A percentile compares a stretch with the other conserved stretches of the same genome.
Conservation (phyloP, 2,797 vertebrate species). For the Coluber constrictor region DNA sequence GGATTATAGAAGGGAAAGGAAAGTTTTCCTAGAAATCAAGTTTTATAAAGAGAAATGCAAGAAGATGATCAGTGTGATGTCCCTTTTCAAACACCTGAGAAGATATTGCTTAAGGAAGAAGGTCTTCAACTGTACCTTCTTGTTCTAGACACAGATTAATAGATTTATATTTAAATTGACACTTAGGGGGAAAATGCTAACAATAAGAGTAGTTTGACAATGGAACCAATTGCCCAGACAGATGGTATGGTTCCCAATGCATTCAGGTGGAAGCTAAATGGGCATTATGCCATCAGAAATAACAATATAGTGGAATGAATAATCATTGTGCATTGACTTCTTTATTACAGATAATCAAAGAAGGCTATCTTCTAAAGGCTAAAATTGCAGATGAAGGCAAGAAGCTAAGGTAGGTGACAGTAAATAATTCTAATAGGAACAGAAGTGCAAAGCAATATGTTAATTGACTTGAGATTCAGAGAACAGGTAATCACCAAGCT, state of each 20-base stretch:
- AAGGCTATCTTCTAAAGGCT: slow-evolving; percentile 87
- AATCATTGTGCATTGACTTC: not conserved
- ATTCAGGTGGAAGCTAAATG: not conserved
- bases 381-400: slow-evolving; percentile 92
- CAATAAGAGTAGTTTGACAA: not conserved
- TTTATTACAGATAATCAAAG: slow-evolving; percentile 79
- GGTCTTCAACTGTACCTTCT: not conserved
- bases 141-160: not conserved
- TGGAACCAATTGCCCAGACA: not conserved
- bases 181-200: not conserved
- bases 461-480: not conserved
- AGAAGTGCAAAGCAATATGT: not conserved
- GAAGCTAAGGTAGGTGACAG: slow-evolving; percentile 79
- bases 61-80: not conserved
- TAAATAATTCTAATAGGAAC: not conserved
- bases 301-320: slow-evolving; percentile 5
- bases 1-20: not conserved
- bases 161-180: not conserved
- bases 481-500: not conserved
- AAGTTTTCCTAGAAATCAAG: not conserved
- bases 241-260: not conserved
- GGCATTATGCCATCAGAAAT: not conserved
- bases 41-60: not conserved
- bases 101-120: not conserved
- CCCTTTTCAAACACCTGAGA: not conserved